Evolutionary conservation across 2,113 vertebrate genomes (phyloP), one percentile per base, ranked within the genome.

Genomic region (Indicator indicator): DNA sequence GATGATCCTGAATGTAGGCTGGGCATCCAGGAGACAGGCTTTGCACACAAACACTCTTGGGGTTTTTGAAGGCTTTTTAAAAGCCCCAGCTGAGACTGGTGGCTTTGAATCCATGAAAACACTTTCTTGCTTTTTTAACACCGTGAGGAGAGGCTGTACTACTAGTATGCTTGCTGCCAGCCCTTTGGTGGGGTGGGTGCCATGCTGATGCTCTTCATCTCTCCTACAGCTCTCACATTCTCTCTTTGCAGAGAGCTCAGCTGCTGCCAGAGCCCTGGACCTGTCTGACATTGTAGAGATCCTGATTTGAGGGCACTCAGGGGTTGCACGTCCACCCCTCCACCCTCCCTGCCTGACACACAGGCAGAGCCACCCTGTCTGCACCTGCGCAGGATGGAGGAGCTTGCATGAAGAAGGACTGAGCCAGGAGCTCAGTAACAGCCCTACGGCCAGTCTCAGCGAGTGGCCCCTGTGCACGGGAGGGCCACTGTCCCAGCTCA

Each of bases 241-340:
- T 92, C 73, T 96, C 71, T 84, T 87, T 93, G 28, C 96, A 98
- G 98, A 98, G 86, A 96, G 72, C 30, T 87, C 84, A 0, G 83
- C 95, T 6, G 2, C 95, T 48, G 79, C 94, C 80, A 97, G 97
- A 94, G 94, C 73, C 78, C 95, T 69, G 2, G 98, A 98, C 84
- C 93, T 98, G 88, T 97, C 98, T 0, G 98, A 98, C 83, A 97
- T 97, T 98, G 98, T 98, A 94, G 98, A 98, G 89, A 98, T 98
- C 86, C 95, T 98, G 86, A 98, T 98, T 88, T 98, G 92, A 98
- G 68, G 71, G 50, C 55, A 4, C 6, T 16, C n/a, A 5, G 4
- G 48, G 16, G 81, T 80, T 70, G 86, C 23, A 20, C 0, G 0
- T 32, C 4, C 1, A 69, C 46, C 60, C 12, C 56, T 80, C 17